These are phyloP conservation scores for Heterochromis multidens DNA, from an alignment of 2,113 vertebrate species.

Conservation along the genomic window DNA sequence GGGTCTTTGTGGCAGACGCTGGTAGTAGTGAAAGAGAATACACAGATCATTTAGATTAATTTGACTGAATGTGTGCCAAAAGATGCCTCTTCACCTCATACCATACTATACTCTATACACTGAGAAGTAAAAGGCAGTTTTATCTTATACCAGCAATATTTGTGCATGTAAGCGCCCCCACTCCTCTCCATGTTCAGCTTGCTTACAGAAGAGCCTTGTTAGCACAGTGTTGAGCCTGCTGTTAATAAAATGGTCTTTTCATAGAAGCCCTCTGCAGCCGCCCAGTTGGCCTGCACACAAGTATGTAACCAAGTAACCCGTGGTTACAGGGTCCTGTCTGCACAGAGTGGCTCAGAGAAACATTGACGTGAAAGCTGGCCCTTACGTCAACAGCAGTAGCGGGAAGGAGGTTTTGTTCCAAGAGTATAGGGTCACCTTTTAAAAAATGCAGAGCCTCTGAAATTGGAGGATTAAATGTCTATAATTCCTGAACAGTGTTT, in stretches of 20 bases:
- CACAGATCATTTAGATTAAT: background rate
- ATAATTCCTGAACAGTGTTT: background rate
- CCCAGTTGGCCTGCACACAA: slow-evolving; percentile 18
- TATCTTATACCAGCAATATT: background rate
- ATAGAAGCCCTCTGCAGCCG: slow-evolving; percentile 26
- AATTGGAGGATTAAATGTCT: background rate
- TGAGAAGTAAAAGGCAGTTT: background rate
- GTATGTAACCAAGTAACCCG: background rate
- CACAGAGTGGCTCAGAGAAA: slow-evolving; percentile 1
- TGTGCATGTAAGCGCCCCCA: background rate
- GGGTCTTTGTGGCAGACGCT: slow-evolving; percentile 35
- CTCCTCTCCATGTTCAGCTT: background rate
- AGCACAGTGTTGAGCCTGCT: background rate
- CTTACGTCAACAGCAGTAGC: background rate
- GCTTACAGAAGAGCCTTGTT: slow-evolving; percentile 18
- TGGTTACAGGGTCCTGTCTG: background rate
- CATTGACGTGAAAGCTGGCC: background rate
- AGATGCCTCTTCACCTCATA: background rate
- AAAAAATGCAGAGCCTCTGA: background rate
- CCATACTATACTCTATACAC: background rate
- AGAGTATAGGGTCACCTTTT: background rate
- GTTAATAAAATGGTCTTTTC: slow-evolving; percentile 64
- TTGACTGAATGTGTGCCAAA: background rate
- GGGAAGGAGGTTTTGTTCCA: background rate
- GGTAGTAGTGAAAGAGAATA: background rate